A percentile compares a stretch with the other conserved stretches of the same genome.
Conservation (phyloP, 2,113 vertebrate species). For the Sinocyclocheilus maitianheensis region DNA sequence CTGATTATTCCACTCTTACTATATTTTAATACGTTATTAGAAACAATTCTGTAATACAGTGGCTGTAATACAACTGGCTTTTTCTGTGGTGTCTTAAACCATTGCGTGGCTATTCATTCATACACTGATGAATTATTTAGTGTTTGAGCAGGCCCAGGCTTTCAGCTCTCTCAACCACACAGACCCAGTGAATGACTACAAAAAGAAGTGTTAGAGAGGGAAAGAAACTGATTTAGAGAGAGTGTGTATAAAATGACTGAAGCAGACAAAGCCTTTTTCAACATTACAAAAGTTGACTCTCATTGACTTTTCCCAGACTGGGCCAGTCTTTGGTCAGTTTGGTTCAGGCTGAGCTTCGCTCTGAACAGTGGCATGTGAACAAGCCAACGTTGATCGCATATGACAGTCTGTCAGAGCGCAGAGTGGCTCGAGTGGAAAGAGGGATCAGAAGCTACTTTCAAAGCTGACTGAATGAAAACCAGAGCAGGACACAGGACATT, state of each 20-base stretch:
- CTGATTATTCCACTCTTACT: not conserved
- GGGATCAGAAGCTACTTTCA: conserved; percentile 71
- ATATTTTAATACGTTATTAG: not conserved
- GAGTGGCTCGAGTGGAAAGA: conserved; percentile 79
- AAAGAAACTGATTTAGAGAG: not conserved
- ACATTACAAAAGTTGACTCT: conserved; percentile 5
- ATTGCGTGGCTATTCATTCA: not conserved
- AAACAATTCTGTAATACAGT: not conserved
- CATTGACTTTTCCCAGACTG: conserved; percentile 59
- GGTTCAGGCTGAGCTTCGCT: conserved; percentile 39
- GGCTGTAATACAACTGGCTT: not conserved
- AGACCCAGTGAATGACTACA: not conserved
- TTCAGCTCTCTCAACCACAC: not conserved
- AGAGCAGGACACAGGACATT: conserved; percentile 38
- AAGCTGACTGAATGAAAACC: conserved; percentile 42
- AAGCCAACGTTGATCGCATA: conserved; percentile 73
- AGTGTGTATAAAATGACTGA: not conserved
- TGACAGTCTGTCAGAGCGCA: conserved; percentile 83
- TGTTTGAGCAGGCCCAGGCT: not conserved
- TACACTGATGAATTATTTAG: conserved; percentile 8
- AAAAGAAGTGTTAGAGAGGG: not conserved
- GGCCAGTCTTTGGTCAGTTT: not conserved
- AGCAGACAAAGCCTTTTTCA: not conserved
- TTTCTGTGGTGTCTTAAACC: not conserved
- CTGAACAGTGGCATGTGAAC: conserved; percentile 65